Base-by-base conservation (phyloP, 2,888 invertebrate genomes). In the Lypha dubia region DNA sequence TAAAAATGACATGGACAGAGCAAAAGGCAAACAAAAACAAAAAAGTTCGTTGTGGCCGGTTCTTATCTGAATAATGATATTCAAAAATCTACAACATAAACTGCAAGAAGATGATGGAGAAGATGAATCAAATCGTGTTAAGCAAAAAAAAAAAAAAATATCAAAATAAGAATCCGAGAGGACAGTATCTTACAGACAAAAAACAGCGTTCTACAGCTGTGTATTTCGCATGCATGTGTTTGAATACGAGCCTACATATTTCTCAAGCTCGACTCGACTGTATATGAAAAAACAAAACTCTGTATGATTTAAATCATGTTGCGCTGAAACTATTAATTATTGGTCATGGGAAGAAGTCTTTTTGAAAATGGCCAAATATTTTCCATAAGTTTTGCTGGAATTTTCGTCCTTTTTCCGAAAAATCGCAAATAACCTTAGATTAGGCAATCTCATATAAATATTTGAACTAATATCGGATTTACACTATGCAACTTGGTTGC, bases 51-150 rank as follows among this genome's bases (percentile, higher is more conserved):
- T 84, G 58, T 65, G 70, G 41, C 58, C 77, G 67, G 63, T 13
- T 76, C 86, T 86, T 87, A 87, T 87, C 87, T 87, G 85, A 87
- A 74, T 86, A 87, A 87, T 87, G 87, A 87, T 85, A 86, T 86
- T 70, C 79, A 81, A 71, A 79, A 85, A 87, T 87, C 87, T 87
- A 87, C 86, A 87, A 86, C 74, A 70, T 41, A 68, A 73, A 44
- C 75, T 60, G 79, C 75, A 75, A 75, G 38, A 71, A 70, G 53
- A 81, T 75, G 70, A 82, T n/a, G n/a, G n/a, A 58, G 73, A 65
- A 68, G 44, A 81, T 81, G 81, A 70, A 74, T 81, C 51, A 82
- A 70, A 76, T 73, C 41, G n/a, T 44, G 13, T 4, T 4, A 35
- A 46, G 3, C 35, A 17, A 17, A 60, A 46, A n/a, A 49, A 28